These are phyloP conservation scores for Clostera curtula DNA, from an alignment of 2,888 invertebrate genomes.

Conservation along the genomic window DNA sequence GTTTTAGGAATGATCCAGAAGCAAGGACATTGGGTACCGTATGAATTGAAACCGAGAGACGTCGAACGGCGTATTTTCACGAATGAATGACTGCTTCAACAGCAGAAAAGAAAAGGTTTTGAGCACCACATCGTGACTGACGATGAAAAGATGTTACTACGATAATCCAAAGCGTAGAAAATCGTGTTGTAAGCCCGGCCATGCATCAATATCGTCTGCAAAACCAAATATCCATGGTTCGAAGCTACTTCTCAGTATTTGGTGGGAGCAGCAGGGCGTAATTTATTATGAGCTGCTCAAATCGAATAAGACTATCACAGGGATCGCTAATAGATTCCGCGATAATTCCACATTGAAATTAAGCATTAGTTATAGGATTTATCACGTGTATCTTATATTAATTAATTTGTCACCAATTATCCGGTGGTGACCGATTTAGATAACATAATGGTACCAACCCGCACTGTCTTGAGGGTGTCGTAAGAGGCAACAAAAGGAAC, in stretches of 20 bases:
- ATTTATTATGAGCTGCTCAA: slow-evolving; percentile 5
- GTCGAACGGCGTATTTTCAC: slow-evolving; percentile 5
- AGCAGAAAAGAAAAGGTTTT: slow-evolving; percentile 9
- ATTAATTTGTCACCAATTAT: too few relatives aligned
- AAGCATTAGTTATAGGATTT: too few relatives aligned
- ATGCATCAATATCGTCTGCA: slow-evolving; percentile 5
- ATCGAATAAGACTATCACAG: slow-evolving; percentile 3
- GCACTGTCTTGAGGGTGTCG: too few relatives aligned
- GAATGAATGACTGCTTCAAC: slow-evolving; percentile 1
- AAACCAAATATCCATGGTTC: slow-evolving; percentile 7
- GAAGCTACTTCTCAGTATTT: slow-evolving; percentile 2
- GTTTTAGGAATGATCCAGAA: slow-evolving; percentile 6
- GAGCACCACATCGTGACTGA: slow-evolving; percentile 7
- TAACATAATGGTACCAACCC: too few relatives aligned
- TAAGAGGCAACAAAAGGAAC: too few relatives aligned
- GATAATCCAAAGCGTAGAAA: slow-evolving; percentile 7
- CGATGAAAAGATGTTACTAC: slow-evolving; percentile 11
- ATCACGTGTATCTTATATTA: too few relatives aligned
- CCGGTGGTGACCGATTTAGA: too few relatives aligned
- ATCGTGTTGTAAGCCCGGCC: slow-evolving; percentile 8
- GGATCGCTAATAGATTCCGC: too few relatives aligned
- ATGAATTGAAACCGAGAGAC: slow-evolving; percentile 15
- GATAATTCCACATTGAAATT: too few relatives aligned
- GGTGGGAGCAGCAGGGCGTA: slow-evolving; percentile 2
- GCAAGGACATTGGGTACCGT: slow-evolving; percentile 7